phyloP scores from a whole-genome alignment of 2,113 vertebrate species.

The Strix aluco region DNA sequence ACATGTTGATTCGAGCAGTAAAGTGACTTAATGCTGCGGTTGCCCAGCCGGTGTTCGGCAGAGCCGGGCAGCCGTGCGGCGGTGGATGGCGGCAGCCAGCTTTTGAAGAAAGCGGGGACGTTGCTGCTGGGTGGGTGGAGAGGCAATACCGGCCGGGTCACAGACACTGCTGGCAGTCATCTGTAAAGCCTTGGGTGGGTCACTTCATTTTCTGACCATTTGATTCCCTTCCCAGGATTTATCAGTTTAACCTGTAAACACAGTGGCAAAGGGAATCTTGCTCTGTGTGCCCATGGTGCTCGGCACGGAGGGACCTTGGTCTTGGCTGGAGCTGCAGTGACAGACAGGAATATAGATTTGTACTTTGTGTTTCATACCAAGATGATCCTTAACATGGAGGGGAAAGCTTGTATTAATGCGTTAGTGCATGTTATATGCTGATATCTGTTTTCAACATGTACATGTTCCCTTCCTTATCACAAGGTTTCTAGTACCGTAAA shows the following conservation, averaged over 20 bases:
- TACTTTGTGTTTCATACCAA: not conserved
- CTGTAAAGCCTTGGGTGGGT: not conserved
- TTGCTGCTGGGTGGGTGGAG: not conserved
- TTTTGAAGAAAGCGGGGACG: not conserved
- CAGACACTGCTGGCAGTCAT: not conserved
- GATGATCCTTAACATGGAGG: not conserved
- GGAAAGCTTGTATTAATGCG: not conserved
- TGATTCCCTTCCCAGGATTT: not conserved
- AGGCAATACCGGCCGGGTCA: not conserved
- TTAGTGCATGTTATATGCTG: not conserved
- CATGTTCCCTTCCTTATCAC: not conserved
- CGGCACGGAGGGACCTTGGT: accelerated
- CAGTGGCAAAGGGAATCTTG: not conserved
- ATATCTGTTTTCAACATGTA: not conserved
- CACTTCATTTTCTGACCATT: not conserved
- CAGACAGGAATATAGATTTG: not conserved
- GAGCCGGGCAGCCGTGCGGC: accelerated
- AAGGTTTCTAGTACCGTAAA: not conserved
- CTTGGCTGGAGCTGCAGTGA: not conserved
- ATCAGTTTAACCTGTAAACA: not conserved
- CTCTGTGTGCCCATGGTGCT: accelerated
- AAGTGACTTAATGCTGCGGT: not conserved
- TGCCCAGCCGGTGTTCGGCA: not conserved
- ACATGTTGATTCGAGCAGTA: not conserved
- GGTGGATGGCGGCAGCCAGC: not conserved